Percentiles rank a stretch among this genome's conserved stretches.
phyloP scores from a whole-genome alignment of 2,797 vertebrate species.

The Muscicapa comitata region DNA sequence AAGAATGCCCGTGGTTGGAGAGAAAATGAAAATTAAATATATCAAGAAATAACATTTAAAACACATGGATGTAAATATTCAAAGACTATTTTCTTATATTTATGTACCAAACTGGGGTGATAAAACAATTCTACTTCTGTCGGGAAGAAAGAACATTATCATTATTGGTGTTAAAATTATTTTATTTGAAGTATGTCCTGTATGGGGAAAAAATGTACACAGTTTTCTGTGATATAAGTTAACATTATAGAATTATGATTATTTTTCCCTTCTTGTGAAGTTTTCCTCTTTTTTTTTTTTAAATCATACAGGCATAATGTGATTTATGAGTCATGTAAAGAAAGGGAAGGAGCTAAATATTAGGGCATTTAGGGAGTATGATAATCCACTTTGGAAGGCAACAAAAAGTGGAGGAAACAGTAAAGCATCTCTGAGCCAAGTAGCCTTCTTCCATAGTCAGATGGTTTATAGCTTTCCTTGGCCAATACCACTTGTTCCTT shows the following conservation, averaged over 20 bases:
- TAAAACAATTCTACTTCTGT: conserved; percentile 66
- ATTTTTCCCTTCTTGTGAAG: conserved; percentile 70
- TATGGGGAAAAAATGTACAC: conserved; percentile 76
- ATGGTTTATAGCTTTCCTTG: conserved; percentile 4
- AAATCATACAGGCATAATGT: conserved; percentile 53
- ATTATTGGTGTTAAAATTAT: conserved; percentile 68
- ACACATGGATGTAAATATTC: conserved; percentile 70
- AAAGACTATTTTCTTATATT: conserved; percentile 81
- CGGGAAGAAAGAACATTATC: conserved; percentile 71
- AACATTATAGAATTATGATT: conserved; percentile 66
- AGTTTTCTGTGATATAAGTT: conserved; percentile 79
- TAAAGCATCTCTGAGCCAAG: conserved; percentile 66
- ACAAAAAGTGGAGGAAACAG: conserved; percentile 13
- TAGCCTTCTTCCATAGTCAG: conserved; percentile 12
- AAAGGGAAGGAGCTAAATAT: conserved; percentile 56
- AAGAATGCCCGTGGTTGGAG: conserved; percentile 94
- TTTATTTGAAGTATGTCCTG: conserved; percentile 78
- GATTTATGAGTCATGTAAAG: conserved; percentile 47
- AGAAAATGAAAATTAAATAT: conserved; percentile 87
- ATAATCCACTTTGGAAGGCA: conserved; percentile 26
- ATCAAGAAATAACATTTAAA: conserved; percentile 22
- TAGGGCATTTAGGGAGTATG: conserved; percentile 71
- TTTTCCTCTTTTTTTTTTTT: not conserved
- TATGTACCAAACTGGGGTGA: conserved; percentile 71
- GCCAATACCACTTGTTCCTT: conserved; percentile 2